Evolutionary conservation across 1,140 invertebrate genomes (phyloP).

Genomic region (Eumaeus atala): DNA sequence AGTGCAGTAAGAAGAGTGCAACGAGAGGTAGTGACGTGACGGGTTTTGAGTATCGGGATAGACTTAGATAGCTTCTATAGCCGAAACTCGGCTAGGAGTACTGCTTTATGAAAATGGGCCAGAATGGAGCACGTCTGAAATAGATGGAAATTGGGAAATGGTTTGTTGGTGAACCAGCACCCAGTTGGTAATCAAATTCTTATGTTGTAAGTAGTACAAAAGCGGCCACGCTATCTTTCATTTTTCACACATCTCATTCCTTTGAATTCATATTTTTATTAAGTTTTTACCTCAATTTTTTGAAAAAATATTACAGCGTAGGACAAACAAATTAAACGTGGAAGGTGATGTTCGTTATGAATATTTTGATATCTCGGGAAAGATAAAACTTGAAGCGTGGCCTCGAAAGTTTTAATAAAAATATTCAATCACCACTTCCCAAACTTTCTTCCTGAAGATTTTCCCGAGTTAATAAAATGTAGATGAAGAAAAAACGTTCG

Average conservation of each 20-base stretch:
- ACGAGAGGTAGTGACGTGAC: no score
- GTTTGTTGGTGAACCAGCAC: no score
- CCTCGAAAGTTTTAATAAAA: slow-evolving; percentile 32
- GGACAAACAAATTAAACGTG: neutral
- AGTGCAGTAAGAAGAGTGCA: no score
- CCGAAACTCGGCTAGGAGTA: no score
- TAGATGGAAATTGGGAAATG: no score
- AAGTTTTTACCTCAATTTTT: neutral
- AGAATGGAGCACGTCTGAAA: no score
- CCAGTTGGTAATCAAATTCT: no score
- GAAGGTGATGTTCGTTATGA: neutral
- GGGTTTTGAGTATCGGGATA: no score
- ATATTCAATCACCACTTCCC: slow-evolving; percentile 31
- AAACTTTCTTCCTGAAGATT: slow-evolving; percentile 26
- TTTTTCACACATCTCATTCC: neutral
- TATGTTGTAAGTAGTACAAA: neutral
- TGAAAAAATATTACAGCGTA: neutral
- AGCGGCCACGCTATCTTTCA: no score
- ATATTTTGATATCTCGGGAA: neutral
- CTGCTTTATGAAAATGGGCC: no score
- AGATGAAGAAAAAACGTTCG: slow-evolving; percentile 32
- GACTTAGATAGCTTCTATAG: no score
- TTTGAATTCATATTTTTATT: neutral
- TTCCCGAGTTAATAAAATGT: slow-evolving; percentile 38
- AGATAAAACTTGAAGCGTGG: neutral